Percentiles rank a stretch among this genome's conserved stretches.
phyloP scores from a whole-genome alignment of 2,113 vertebrate genomes.

The Turdus rufiventris region DNA sequence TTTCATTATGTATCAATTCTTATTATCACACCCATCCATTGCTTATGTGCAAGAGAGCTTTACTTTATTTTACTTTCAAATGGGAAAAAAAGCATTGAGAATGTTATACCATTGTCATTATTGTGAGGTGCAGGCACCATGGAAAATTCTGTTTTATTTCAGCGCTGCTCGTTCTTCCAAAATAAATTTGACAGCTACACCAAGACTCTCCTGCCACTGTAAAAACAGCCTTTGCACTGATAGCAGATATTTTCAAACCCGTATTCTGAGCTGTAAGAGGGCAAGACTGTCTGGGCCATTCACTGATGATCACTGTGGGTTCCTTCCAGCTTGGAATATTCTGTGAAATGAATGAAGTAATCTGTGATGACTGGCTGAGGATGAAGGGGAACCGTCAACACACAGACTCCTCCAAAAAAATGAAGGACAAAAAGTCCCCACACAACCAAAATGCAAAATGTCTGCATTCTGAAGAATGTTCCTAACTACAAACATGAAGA shows the following conservation, averaged over 20 bases:
- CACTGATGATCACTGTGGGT: not conserved
- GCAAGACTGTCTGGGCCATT: not conserved
- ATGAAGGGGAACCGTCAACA: not conserved
- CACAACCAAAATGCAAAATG: not conserved
- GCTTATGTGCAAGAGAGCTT: not conserved
- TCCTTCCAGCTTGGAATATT: not conserved
- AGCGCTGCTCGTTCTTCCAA: not conserved
- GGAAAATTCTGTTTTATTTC: not conserved
- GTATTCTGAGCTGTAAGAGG: not conserved
- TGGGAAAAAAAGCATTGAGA: not conserved
- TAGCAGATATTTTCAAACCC: rapidly evolving
- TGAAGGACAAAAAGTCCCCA: rapidly evolving
- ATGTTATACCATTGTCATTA: not conserved
- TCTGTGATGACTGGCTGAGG: not conserved
- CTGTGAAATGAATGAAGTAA: not conserved
- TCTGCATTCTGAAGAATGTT: not conserved
- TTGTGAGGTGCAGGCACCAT: not conserved
- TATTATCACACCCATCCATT: not conserved
- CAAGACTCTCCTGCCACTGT: not conserved
- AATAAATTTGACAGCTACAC: not conserved
- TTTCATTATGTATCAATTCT: not conserved
- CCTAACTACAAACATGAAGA: not conserved
- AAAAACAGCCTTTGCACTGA: not conserved
- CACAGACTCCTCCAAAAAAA: not conserved
- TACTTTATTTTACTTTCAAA: not conserved